Conservation (phyloP, 2,113 vertebrate genomes). For the Turdus rufiventris region DNA sequence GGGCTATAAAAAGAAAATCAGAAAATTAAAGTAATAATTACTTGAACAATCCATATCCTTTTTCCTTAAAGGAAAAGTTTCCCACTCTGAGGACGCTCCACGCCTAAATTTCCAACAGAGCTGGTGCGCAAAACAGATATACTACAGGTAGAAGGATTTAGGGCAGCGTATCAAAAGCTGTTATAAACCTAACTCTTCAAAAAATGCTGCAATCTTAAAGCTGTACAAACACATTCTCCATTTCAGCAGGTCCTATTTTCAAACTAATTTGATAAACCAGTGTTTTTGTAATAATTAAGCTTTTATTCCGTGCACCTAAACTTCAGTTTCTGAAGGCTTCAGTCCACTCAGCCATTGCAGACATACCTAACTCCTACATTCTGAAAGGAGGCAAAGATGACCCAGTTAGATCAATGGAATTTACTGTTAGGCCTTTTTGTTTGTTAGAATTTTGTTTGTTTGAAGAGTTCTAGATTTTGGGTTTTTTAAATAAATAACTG, state of each 20-base stretch:
- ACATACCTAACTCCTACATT: background rate
- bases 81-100: background rate
- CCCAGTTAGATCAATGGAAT: background rate
- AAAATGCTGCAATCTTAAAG: background rate
- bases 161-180: background rate
- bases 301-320: background rate
- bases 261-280: background rate
- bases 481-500: background rate
- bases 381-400: slow-evolving; percentile 6
- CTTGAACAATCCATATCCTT: background rate
- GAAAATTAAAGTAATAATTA: background rate
- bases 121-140: background rate
- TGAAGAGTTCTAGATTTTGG: background rate
- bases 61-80: background rate
- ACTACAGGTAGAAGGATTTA: too few species aligned
- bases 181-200: background rate
- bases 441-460: background rate
- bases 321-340: background rate
- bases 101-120: background rate
- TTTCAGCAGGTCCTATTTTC: background rate
- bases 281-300: background rate
- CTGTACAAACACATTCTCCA: background rate
- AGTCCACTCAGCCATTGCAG: background rate
- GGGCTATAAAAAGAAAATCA: slow-evolving; percentile 66
- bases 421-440: background rate